Conservation (phyloP, 1,140 invertebrate species). For the Macrotrachela quadricornifera region DNA sequence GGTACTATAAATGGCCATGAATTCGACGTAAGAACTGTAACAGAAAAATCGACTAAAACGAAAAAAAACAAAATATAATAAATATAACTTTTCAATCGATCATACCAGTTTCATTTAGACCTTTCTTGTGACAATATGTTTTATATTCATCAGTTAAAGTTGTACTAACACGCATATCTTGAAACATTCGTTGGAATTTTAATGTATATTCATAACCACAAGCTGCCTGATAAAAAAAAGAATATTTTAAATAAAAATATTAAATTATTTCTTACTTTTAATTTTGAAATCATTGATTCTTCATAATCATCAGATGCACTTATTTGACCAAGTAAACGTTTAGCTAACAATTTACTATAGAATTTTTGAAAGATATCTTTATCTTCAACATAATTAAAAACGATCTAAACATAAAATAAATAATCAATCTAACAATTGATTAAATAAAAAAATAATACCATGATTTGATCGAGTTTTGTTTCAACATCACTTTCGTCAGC, state of each 20-base stretch:
- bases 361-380: constrained; percentile 99
- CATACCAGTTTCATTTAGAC: no score
- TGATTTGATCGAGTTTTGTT: constrained; percentile 85
- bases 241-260: background rate
- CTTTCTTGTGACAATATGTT: background rate
- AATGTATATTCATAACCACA: constrained; percentile 98
- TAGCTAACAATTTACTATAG: constrained; percentile 96
- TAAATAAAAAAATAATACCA: no score
- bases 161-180: constrained; percentile 91
- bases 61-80: background rate
- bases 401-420: constrained; percentile 63
- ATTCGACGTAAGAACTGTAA: constrained; percentile 66
- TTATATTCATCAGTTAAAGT: constrained; percentile 83
- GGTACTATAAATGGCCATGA: constrained; percentile 94
- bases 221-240: constrained; percentile 42
- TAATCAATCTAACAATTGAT: no score
- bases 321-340: constrained; percentile 83
- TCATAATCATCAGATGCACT: constrained; percentile 96
- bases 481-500: constrained; percentile 49
- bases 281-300: constrained; percentile 95
- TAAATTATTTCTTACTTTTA: constrained; percentile 40
- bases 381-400: constrained; percentile 95
- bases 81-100: no score
- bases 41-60: constrained; percentile 10
- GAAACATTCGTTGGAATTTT: constrained; percentile 93